phyloP scores from a whole-genome alignment of 1,140 invertebrate species.

The Pogonognathellus flavescens region DNA sequence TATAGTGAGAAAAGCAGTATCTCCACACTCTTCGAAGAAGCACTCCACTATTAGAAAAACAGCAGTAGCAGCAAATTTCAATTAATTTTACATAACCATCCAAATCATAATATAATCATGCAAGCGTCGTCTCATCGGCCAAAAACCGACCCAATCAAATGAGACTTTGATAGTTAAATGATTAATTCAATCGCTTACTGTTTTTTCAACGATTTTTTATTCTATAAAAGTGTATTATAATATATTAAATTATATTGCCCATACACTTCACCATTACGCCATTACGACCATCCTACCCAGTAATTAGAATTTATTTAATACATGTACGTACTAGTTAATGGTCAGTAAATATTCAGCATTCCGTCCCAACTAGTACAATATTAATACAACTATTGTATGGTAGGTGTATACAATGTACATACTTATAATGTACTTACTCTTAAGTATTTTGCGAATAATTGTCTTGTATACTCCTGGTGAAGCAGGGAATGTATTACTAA shows the following conservation, averaged over 20 bases:
- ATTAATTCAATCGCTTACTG: conserved; percentile 8
- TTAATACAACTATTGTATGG: neutral
- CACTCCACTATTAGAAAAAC: neutral
- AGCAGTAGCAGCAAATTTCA: conserved; percentile 24
- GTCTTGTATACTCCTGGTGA: too few relatives aligned
- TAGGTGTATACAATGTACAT: neutral
- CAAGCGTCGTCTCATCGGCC: conserved; percentile 31
- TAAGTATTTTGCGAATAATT: too few relatives aligned
- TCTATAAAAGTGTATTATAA: neutral
- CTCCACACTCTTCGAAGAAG: neutral
- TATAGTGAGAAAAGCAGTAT: neutral
- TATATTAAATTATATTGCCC: conserved; percentile 31
- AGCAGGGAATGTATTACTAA: too few relatives aligned
- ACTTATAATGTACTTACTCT: too few relatives aligned
- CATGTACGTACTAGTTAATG: neutral
- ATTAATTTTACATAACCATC: conserved; percentile 49
- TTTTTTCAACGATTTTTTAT: conserved; percentile 2
- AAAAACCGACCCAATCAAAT: conserved; percentile 22
- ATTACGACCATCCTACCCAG: neutral
- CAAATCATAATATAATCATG: conserved; percentile 44
- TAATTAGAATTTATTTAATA: conserved; percentile 44
- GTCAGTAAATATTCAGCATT: conserved; percentile 2
- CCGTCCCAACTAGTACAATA: neutral
- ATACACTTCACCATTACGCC: conserved; percentile 26
- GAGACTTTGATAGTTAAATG: conserved; percentile 20